Base-by-base conservation (phyloP, 2,797 vertebrate species). In the Emys orbicularis region DNA sequence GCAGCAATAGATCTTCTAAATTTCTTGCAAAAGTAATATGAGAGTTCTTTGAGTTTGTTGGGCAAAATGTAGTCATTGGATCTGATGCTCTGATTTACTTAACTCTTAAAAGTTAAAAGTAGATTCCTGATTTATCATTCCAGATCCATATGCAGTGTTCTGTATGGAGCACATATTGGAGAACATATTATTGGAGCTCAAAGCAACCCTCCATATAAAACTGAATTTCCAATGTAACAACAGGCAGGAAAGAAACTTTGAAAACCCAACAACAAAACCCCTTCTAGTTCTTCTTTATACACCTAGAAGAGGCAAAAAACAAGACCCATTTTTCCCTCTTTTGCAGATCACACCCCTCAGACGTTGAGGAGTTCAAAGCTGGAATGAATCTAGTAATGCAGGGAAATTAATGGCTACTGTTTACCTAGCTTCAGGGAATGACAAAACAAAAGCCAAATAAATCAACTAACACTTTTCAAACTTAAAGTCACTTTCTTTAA, bases 401-500 rank as follows among this genome's bases (percentile, higher is more conserved):
- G 34, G 8, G 72, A 82, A 8, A 21, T 49, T 53, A 25, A 10
- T 53, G 65, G 9, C 3, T 79, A 74, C 27, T 84, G 29, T 44
- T 72, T 3, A 80, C 49, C 53, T 10, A 37, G 89, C 83, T 37
- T 49, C 84, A 86, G 72, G 11, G 49, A 79, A 8, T 90, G 79
- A 84, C 59, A 84, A 79, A 84, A 31, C 82, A 37, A 92, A 44
- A 95, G 80, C 19, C 72, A 29, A 94, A 7, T 18, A 25, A 47
- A 95, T 27, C 18, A 93, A 65, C 59, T 23, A 80, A 65, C 80
- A 12, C 47, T 82, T 93, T 53, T 77, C 47, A 37, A 34, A 90
- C 59, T 77, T 95, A 59, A 88, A 86, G 96, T 74, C 23, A 91
- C 84, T 83, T 25, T n/a, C 10, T 96, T 98, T 98, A 98, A 98